Percentiles rank a stretch among this genome's conserved stretches.
Evolutionary conservation across 2,797 vertebrate species (phyloP).

Genomic region (Passerculus sandwichensis): DNA sequence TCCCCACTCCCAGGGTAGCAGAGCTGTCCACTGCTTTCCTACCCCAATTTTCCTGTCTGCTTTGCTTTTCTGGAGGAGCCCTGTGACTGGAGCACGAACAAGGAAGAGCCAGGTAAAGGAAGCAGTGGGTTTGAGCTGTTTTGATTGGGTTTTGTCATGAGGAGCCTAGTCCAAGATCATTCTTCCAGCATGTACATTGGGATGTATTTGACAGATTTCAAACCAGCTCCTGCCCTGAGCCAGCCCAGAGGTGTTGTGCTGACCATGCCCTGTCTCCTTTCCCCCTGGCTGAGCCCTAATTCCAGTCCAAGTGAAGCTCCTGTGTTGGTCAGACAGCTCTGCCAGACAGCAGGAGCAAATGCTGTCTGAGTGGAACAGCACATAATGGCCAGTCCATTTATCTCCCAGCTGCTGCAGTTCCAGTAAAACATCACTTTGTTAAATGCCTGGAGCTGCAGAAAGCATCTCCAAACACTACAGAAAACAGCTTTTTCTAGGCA

Average conservation of each 20-base stretch:
- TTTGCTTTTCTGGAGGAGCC: background rate
- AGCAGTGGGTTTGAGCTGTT: background rate
- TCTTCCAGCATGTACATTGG: accelerated
- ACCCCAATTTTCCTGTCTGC: background rate
- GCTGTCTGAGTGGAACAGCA: conserved; percentile 39
- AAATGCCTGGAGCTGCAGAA: conserved; percentile 21
- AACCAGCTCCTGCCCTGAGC: background rate
- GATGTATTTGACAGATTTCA: background rate
- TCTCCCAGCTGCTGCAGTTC: conserved; percentile 26
- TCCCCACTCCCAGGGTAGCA: background rate
- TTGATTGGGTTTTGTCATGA: background rate
- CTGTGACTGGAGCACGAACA: background rate
- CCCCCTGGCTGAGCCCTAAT: background rate
- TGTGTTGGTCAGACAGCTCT: conserved; percentile 18
- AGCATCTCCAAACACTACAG: background rate
- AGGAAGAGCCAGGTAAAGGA: background rate
- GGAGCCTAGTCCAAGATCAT: background rate
- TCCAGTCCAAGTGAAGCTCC: background rate
- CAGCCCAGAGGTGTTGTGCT: background rate
- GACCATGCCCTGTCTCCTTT: background rate
- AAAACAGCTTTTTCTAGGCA: background rate
- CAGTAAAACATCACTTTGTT: conserved; percentile 49
- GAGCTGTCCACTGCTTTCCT: background rate
- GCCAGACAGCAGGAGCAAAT: conserved; percentile 41
- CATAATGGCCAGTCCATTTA: conserved; percentile 47